Evolutionary conservation across 1,140 invertebrate species (phyloP).

Genomic region (Cotesia vestalis): DNA sequence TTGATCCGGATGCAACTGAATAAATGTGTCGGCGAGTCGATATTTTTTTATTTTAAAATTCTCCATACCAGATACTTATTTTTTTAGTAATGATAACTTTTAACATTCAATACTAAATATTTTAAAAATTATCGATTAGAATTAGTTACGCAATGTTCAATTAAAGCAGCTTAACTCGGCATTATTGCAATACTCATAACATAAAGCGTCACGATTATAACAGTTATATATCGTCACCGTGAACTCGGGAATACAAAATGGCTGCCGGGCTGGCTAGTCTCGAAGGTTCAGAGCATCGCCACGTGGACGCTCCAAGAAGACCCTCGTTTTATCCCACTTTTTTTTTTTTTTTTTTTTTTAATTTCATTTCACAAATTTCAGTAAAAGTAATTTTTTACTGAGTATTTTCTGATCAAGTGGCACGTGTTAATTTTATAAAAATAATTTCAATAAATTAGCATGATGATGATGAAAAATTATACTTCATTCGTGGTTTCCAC

Average conservation of each 20-base stretch:
- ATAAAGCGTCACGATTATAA: constrained; percentile 18
- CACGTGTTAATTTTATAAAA: too few species aligned
- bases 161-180: constrained; percentile 4
- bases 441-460: constrained; percentile 36
- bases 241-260: constrained; percentile 59
- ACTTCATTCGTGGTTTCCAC: constrained; percentile 62
- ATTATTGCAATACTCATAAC: background rate
- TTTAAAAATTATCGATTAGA: background rate
- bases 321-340: constrained; percentile 25
- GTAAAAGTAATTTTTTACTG: too few species aligned
- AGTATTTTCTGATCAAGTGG: too few species aligned
- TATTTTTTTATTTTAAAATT: too few species aligned
- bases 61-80: background rate
- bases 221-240: constrained; percentile 26
- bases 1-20: too few species aligned
- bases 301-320: constrained; percentile 57
- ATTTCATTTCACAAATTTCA: background rate
- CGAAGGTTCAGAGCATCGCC: constrained; percentile 59
- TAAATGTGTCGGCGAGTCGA: too few species aligned
- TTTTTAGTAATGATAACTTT: background rate
- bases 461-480: constrained; percentile 49
- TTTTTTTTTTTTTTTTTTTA: background rate
- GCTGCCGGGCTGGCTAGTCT: constrained; percentile 54
- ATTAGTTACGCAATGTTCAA: constrained; percentile 18
- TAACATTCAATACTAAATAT: background rate